Percentiles rank a stretch among this genome's conserved stretches.
phyloP scores from a whole-genome alignment of 2,797 vertebrate genomes.

The Helarctos malayanus region DNA sequence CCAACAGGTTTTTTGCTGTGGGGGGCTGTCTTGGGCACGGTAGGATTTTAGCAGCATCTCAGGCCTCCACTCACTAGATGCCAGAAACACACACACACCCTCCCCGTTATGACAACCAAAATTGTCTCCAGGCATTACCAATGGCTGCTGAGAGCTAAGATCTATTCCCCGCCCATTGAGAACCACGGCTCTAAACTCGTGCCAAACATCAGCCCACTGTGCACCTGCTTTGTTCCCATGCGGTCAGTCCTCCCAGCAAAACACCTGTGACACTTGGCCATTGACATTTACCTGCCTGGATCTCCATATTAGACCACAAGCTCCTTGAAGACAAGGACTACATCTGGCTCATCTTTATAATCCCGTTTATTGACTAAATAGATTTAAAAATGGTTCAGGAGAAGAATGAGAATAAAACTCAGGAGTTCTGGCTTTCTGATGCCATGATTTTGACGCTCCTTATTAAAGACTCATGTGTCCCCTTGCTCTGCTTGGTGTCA shows the following conservation, averaged over 20 bases:
- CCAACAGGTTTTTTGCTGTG: not conserved
- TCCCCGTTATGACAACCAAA: not conserved
- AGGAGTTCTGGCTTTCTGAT: not conserved
- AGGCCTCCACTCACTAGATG: not conserved
- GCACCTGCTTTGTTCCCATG: not conserved
- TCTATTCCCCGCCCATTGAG: fast-evolving
- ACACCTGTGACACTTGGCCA: not conserved
- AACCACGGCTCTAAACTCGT: not conserved
- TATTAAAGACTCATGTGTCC: not conserved
- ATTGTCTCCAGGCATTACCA: not conserved
- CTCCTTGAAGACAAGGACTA: not conserved
- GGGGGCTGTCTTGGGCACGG: not conserved
- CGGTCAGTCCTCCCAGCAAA: not conserved
- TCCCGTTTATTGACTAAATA: not conserved
- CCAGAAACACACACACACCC: not conserved
- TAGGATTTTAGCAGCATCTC: not conserved
- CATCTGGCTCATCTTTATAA: not conserved
- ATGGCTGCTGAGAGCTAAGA: not conserved
- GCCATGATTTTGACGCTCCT: not conserved
- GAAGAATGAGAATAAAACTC: not conserved
- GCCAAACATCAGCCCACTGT: not conserved
- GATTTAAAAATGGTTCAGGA: not conserved
- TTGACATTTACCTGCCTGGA: not conserved
- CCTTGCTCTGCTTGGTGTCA: not conserved
- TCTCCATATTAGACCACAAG: not conserved